phyloP scores from a whole-genome alignment of 37 sponge, comb jelly and placozoan species.

The Bolinopsis microptera region DNA sequence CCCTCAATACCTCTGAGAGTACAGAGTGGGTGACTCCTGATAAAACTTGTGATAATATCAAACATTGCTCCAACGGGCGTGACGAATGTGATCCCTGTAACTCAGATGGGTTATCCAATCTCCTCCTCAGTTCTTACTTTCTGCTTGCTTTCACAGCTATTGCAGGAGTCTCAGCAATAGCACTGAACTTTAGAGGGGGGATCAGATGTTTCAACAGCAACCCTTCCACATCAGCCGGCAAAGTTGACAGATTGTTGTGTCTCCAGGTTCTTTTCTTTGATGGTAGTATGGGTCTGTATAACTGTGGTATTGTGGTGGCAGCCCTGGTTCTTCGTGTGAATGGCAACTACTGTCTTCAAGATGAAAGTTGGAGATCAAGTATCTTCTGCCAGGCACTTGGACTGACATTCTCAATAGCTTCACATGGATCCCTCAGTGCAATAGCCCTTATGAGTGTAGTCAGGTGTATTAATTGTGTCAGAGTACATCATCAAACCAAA shows the following conservation, averaged over 20 bases:
- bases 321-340: not conserved
- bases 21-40: not conserved
- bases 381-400: not conserved
- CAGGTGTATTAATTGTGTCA: not conserved
- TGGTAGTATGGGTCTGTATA: not conserved
- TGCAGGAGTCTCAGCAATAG: not conserved
- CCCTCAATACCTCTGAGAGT: not conserved
- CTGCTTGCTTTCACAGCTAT: not conserved
- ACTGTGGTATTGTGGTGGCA: not conserved
- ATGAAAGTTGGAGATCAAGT: slow-evolving; percentile 43
- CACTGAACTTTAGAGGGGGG: not conserved
- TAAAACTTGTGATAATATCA: not conserved
- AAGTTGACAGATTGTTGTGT: not conserved
- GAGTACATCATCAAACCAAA: not conserved
- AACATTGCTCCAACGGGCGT: not conserved
- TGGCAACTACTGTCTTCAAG: not conserved
- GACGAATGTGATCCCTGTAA: slow-evolving; percentile 9
- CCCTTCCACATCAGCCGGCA: not conserved
- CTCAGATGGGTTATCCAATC: not conserved
- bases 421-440: not conserved
- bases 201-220: too few species aligned
- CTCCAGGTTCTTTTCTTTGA: not conserved
- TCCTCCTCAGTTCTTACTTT: not conserved
- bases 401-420: not conserved
- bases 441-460: slow-evolving; percentile 19